These are phyloP conservation scores for Gallinago nigripennis DNA, from an alignment of 2,797 vertebrate species.

Conservation along the genomic window DNA sequence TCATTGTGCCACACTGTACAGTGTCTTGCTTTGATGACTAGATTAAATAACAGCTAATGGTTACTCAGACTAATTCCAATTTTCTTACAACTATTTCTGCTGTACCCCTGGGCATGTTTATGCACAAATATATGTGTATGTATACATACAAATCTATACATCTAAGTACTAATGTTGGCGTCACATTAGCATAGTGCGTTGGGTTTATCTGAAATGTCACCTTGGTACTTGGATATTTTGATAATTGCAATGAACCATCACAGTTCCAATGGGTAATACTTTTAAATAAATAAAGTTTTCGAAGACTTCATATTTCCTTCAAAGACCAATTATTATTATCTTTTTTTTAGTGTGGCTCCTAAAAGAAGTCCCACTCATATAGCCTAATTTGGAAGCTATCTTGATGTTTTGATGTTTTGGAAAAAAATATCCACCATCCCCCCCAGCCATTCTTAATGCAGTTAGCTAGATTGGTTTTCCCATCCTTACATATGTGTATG, in stretches of 20 bases:
- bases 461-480: conserved; percentile 32
- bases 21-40: conserved; percentile 27
- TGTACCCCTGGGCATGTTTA: background rate
- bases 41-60: conserved; percentile 52
- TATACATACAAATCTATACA: background rate
- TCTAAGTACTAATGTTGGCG: conserved; percentile 6
- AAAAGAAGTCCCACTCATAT: background rate
- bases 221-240: background rate
- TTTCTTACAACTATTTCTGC: conserved; percentile 24
- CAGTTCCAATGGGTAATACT: background rate
- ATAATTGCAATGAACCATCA: background rate
- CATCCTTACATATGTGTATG: background rate
- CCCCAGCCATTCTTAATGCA: background rate
- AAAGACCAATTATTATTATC: background rate
- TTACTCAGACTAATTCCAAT: conserved; percentile 44
- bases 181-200: background rate
- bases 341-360: background rate
- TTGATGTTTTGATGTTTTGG: background rate
- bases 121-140: background rate
- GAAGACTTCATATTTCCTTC: conserved; percentile 18
- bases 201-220: conserved; percentile 17
- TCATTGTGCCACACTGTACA: conserved; percentile 3
- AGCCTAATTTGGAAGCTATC: background rate
- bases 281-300: conserved; percentile 44
- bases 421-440: background rate